phyloP scores from a whole-genome alignment of 2,113 vertebrate species.

The Toxotes chatareus region DNA sequence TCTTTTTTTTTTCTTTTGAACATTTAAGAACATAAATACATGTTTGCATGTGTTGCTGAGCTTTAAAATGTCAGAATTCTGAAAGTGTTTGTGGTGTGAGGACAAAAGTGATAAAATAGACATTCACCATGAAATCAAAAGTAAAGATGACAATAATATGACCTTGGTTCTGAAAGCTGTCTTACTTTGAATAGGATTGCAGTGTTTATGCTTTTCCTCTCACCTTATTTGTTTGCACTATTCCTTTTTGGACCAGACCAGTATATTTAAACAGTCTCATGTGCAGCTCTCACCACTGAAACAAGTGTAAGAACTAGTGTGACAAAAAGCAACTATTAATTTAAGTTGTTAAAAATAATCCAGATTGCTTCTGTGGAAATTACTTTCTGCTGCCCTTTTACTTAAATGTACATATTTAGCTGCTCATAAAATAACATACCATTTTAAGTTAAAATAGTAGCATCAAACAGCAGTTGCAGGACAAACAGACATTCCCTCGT shows the following conservation, averaged over 20 bases:
- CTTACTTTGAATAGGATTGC: background rate
- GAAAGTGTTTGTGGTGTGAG: background rate
- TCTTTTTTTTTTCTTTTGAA: background rate
- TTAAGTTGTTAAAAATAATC: background rate
- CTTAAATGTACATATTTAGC: too few species aligned
- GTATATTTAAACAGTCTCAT: background rate
- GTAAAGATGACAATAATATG: background rate
- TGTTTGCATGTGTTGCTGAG: background rate
- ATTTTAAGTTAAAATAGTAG: too few species aligned
- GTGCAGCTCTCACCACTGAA: background rate
- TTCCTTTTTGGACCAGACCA: background rate
- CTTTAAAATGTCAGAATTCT: background rate
- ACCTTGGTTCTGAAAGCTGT: conserved; percentile 4
- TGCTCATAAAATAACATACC: too few species aligned
- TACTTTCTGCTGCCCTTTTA: too few species aligned
- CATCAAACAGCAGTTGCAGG: background rate
- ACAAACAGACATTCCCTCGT: background rate
- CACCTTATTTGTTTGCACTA: background rate
- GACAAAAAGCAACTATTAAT: background rate
- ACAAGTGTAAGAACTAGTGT: background rate
- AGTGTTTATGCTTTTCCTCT: background rate
- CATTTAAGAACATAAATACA: background rate
- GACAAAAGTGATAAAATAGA: background rate
- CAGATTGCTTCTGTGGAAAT: too few species aligned
- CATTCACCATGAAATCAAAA: background rate